Evolutionary conservation across 35 echinoderm and acorn worm genomes (phyloP).

Genomic region (Acanthaster planci): DNA sequence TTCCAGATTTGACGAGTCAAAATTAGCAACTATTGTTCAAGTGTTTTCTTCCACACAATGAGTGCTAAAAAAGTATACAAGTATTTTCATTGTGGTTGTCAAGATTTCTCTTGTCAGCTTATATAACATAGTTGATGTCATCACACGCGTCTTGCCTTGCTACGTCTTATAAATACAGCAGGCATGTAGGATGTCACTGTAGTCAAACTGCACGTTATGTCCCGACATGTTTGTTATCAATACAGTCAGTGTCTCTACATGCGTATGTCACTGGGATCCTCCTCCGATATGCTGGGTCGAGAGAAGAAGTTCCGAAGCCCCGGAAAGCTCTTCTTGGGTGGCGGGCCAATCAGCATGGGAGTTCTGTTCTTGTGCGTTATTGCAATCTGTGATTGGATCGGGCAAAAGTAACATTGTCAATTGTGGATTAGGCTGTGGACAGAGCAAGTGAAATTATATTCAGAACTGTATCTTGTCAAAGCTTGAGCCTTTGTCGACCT

Average conservation of each 20-base stretch:
- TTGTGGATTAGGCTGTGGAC: too few relatives aligned
- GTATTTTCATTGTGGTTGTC: neutral
- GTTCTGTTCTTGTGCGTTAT: conserved; percentile 90
- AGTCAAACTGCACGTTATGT: neutral
- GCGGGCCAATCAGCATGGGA: conserved; percentile 83
- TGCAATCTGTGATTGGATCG: conserved; percentile 68
- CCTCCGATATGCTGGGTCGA: conserved; percentile 12
- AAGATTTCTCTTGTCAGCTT: neutral
- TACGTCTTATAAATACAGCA: neutral
- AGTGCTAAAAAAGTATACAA: neutral
- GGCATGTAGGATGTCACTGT: neutral
- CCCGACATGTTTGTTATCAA: neutral
- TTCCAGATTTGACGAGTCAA: too few relatives aligned
- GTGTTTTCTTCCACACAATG: neutral
- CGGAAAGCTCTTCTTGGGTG: conserved; percentile 77
- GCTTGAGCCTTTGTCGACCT: too few relatives aligned
- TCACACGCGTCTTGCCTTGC: neutral
- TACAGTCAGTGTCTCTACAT: neutral
- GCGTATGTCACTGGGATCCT: conserved; percentile 1
- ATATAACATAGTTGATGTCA: neutral
- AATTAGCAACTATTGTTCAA: too few relatives aligned
- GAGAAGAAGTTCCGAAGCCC: conserved; percentile 44
- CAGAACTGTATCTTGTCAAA: too few relatives aligned
- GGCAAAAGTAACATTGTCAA: too few relatives aligned
- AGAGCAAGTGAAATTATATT: too few relatives aligned